Conservation (phyloP, 2,797 vertebrate genomes). For the Ceryle rudis region DNA sequence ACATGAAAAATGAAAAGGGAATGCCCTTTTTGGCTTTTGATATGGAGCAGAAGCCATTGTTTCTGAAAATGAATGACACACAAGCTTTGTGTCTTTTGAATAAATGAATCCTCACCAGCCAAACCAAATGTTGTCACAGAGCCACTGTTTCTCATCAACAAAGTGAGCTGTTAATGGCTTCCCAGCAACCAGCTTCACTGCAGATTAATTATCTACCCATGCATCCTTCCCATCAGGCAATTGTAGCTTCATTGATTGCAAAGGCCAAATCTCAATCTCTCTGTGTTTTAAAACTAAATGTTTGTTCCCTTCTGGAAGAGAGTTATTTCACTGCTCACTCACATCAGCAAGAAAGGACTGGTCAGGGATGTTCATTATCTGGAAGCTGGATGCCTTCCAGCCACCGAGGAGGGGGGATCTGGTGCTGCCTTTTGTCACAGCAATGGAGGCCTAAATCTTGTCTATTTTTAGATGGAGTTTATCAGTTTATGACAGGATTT, state of each 20-base stretch:
- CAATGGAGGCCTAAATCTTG: background rate
- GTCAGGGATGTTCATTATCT: background rate
- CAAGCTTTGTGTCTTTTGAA: constrained; percentile 18
- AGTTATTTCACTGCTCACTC: background rate
- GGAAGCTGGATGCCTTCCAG: background rate
- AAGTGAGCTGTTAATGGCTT: constrained; percentile 3
- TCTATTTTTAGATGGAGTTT: constrained; percentile 8
- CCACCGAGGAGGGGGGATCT: background rate
- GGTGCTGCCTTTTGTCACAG: background rate
- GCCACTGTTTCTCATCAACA: constrained; percentile 57
- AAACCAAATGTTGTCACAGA: constrained; percentile 34
- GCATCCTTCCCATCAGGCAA: background rate
- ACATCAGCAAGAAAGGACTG: background rate
- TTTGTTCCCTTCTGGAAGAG: background rate
- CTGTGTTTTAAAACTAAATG: background rate
- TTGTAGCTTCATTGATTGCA: background rate
- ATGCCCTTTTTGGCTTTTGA: constrained; percentile 45
- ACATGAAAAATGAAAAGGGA: constrained; percentile 24
- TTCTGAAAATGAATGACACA: constrained; percentile 24
- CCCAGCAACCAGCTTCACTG: constrained; percentile 11
- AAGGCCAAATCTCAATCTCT: background rate
- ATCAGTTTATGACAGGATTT: background rate
- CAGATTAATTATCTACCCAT: background rate
- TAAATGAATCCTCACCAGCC: constrained; percentile 2
- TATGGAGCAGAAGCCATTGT: constrained; percentile 39